Percentiles rank a stretch among this genome's conserved stretches.
These are phyloP conservation scores for Oryzias javanicus DNA, from an alignment of 2,113 vertebrate genomes.

Conservation along the genomic window DNA sequence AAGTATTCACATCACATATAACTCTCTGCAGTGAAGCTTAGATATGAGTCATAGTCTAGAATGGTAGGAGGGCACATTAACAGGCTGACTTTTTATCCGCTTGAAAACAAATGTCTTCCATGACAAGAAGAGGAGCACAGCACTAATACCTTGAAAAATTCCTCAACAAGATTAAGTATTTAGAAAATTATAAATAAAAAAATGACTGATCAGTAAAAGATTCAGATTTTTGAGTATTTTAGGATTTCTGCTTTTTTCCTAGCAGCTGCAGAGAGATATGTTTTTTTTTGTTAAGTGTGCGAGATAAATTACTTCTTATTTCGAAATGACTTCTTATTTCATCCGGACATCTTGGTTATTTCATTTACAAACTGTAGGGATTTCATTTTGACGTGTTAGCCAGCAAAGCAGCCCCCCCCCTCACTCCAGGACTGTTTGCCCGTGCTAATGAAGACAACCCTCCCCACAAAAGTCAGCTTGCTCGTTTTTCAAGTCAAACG, in stretches of 20 bases:
- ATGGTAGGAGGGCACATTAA: constrained; percentile 74
- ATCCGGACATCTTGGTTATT: background rate
- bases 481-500: background rate
- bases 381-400: background rate
- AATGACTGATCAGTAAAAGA: constrained; percentile 3
- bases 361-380: background rate
- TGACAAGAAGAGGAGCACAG: constrained; percentile 33
- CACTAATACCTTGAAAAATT: constrained; percentile 42
- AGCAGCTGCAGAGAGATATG: no score
- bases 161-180: background rate
- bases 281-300: background rate
- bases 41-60: constrained; percentile 78
- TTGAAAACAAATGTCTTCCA: constrained; percentile 65
- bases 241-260: background rate
- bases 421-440: background rate
- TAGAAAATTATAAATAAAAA: constrained; percentile 18
- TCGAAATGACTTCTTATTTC: background rate
- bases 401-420: background rate
- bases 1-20: constrained; percentile 77
- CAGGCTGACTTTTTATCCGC: constrained; percentile 69
- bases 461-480: background rate
- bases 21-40: constrained; percentile 74
- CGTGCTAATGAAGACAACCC: background rate
- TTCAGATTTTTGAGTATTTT: background rate
- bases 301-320: no score